Evolutionary conservation across 2,888 invertebrate species (phyloP).

Genomic region (Drosophila atroscutellata): DNA sequence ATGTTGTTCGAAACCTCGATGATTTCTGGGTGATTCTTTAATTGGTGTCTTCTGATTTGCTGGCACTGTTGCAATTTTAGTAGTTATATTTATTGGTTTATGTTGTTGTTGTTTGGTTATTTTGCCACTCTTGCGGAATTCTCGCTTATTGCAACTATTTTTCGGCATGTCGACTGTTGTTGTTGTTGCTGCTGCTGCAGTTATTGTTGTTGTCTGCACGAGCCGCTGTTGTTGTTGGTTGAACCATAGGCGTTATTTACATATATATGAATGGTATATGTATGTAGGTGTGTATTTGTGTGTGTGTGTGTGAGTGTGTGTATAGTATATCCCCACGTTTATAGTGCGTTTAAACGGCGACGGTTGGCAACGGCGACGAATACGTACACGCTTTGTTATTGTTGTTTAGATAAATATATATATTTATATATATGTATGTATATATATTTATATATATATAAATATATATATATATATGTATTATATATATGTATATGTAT

Average conservation of each 20-base stretch:
- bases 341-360: conserved; percentile 33
- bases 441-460: not conserved
- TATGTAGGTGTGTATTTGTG: not conserved
- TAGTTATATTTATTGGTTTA: conserved; percentile 2
- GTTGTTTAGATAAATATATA: conserved; percentile 14
- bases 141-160: conserved; percentile 36
- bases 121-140: conserved; percentile 36
- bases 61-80: conserved; percentile 7
- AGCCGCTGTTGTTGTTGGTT: conserved; percentile 22
- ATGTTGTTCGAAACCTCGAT: not conserved
- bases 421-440: not conserved
- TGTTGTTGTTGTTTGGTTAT: not conserved
- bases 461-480: not conserved
- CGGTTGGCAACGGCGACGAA: conserved; percentile 41
- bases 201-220: conserved; percentile 21
- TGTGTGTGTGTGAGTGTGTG: conserved; percentile 5
- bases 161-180: conserved; percentile 23
- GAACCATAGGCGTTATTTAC: not conserved
- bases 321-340: conserved; percentile 54
- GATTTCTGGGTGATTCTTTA: conserved; percentile 27
- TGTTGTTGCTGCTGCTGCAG: conserved; percentile 16
- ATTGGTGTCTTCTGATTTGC: conserved; percentile 11
- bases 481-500: conserved; percentile 1
- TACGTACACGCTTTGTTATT: conserved; percentile 46
- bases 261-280: not conserved